phyloP scores from a whole-genome alignment of 2,797 vertebrate genomes.

The Tinamus major region DNA sequence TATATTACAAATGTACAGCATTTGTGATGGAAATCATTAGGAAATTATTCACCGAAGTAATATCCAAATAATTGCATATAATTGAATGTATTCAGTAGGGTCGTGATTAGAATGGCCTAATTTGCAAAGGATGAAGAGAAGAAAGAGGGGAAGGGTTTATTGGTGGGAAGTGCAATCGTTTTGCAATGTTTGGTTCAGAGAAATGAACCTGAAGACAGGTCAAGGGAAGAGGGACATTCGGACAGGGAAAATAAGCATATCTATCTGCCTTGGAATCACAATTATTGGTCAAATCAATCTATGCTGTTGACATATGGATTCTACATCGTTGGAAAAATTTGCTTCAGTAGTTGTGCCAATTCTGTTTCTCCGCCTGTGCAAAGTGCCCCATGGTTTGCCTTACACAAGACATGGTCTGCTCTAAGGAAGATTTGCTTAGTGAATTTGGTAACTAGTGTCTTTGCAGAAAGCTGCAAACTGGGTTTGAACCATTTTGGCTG shows the following conservation, averaged over 20 bases:
- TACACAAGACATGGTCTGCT: fast-evolving
- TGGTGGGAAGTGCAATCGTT: neutral
- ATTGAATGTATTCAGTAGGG: neutral
- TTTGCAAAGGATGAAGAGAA: neutral
- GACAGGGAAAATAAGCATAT: fast-evolving
- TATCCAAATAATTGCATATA: neutral
- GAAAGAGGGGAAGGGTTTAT: neutral
- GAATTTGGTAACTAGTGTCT: neutral
- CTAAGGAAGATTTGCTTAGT: neutral
- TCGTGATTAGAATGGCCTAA: neutral
- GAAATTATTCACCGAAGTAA: neutral
- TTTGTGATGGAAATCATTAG: neutral
- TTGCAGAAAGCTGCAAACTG: neutral
- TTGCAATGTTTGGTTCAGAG: neutral
- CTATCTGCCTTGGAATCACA: neutral
- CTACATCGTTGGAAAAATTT: fast-evolving
- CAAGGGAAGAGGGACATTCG: neutral
- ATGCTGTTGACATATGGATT: neutral
- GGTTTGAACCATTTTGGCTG: neutral
- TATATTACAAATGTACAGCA: neutral
- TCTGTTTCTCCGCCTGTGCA: fast-evolving
- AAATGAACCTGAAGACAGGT: neutral
- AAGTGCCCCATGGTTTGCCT: neutral
- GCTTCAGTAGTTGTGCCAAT: neutral
- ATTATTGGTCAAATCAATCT: neutral